phyloP scores from a whole-genome alignment of 2,888 invertebrate genomes.

The Exocentrus adspersus region DNA sequence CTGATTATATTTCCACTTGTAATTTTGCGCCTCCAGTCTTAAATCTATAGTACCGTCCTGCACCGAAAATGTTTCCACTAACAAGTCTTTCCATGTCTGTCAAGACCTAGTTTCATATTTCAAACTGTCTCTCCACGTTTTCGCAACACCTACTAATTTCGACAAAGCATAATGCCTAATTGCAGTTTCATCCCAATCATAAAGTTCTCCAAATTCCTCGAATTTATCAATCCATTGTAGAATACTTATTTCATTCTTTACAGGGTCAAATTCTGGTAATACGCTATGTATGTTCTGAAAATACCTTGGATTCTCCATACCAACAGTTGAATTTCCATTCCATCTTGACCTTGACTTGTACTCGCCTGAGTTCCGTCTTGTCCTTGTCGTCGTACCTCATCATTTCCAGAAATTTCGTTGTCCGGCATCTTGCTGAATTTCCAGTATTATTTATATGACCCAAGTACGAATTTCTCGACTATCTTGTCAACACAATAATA shows the following conservation, averaged over 20 bases:
- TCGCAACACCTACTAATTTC: constrained; percentile 44
- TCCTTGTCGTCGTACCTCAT: too few relatives aligned
- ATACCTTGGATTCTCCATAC: neutral
- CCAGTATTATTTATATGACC: too few relatives aligned
- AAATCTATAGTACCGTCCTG: neutral
- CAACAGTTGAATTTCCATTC: neutral
- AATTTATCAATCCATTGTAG: constrained; percentile 41
- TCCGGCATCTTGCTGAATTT: too few relatives aligned
- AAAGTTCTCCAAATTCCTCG: constrained; percentile 43
- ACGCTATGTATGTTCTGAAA: too few relatives aligned
- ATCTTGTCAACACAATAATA: too few relatives aligned
- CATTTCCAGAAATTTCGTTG: too few relatives aligned
- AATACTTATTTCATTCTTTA: constrained; percentile 25
- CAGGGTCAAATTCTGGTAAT: too few relatives aligned
- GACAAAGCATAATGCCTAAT: constrained; percentile 41
- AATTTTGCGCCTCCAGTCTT: neutral
- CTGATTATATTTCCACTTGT: neutral
- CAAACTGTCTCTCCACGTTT: constrained; percentile 44
- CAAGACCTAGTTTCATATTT: too few relatives aligned
- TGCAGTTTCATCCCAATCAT: constrained; percentile 41
- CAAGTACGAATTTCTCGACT: too few relatives aligned
- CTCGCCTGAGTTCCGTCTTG: too few relatives aligned
- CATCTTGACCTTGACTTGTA: too few relatives aligned
- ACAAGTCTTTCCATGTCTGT: too few relatives aligned
- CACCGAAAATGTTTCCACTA: constrained; percentile 12